Base-by-base conservation (phyloP, 2,113 vertebrate species). In the Castor canadensis region DNA sequence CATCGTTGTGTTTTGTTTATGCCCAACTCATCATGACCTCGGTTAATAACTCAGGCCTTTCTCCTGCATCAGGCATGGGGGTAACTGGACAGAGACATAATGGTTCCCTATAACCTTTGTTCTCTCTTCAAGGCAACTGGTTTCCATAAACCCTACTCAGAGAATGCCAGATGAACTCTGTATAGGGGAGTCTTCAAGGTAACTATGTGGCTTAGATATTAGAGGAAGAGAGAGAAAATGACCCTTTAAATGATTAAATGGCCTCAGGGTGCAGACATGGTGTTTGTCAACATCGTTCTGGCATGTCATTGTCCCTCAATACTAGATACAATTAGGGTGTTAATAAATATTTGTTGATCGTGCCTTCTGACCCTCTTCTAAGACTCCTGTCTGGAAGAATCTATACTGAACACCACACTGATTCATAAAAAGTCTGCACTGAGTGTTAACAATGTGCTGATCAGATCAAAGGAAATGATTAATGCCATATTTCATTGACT, bases 391-490 rank as follows among this genome's bases (percentile, higher is more conserved):
- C 22, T 64, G 38, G 24, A 64, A 94, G 64, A 84, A 26, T 72
- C 47, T 93, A 8, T 87, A 87, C 35, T 81, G 40, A 80, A 71
- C 20, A 76, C 24, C 10, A 20, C 49, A 58, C 1, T 80, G 52
- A 24, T 35, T 75, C 66, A 28, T 60, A 81, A 92, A 64, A 76
- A 69, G 40, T 52, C 58, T 15, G 9, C 30, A 15, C 24, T 89
- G 8, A 2, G 6, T 83, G 58, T 67, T 69, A 85, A 89, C 28
- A 73, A 40, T 66, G 8, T 85, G 9, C 76, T 69, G 30, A 26
- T 71, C 20, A 95, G 87, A 47, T 90, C 30, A 76, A 94, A 83
- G 58, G 26, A 71, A 64, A 80, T 69, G 11, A 80, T 95, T 60
- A 79, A 79, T 75, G 58, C 8, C 0, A 40, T 58, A 90, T 43